These are phyloP conservation scores for Triplophysa rosa DNA, from an alignment of 2,113 vertebrate species.

Conservation along the genomic window DNA sequence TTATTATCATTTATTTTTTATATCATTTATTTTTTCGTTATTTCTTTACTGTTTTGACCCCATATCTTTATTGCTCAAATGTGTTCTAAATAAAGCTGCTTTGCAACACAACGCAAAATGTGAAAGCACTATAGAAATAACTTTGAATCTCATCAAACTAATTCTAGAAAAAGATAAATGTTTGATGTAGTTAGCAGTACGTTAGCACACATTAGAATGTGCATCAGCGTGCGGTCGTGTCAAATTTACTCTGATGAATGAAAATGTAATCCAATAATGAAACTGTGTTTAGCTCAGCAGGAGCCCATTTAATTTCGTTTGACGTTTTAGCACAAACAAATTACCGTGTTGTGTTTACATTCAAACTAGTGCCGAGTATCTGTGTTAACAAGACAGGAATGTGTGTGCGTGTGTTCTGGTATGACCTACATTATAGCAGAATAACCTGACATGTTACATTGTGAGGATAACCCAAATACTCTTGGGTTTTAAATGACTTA, in stretches of 20 bases:
- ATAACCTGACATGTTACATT: too few relatives aligned
- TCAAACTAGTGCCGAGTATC: not conserved
- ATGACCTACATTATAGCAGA: too few relatives aligned
- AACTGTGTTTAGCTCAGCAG: slow-evolving; percentile 21
- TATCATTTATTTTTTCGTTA: too few relatives aligned
- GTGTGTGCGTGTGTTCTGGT: slow-evolving; percentile 25
- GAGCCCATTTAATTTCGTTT: not conserved
- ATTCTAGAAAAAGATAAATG: not conserved
- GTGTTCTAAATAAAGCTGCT: too few relatives aligned
- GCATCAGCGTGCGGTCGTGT: not conserved
- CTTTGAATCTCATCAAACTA: too few relatives aligned
- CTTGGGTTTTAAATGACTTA: too few relatives aligned
- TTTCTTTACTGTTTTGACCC: too few relatives aligned
- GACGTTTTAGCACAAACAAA: not conserved
- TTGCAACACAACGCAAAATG: too few relatives aligned
- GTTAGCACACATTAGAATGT: not conserved
- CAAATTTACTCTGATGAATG: slow-evolving; percentile 13
- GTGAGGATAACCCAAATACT: too few relatives aligned
- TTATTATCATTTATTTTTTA: too few relatives aligned
- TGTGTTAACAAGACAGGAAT: not conserved
- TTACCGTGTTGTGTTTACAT: slow-evolving; percentile 12
- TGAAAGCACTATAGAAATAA: too few relatives aligned
- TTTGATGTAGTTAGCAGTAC: slow-evolving; percentile 9
- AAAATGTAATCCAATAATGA: slow-evolving; percentile 25
- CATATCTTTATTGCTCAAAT: too few relatives aligned